These are phyloP conservation scores for Myotis davidii DNA, from an alignment of 2,113 vertebrate species.

Conservation along the genomic window DNA sequence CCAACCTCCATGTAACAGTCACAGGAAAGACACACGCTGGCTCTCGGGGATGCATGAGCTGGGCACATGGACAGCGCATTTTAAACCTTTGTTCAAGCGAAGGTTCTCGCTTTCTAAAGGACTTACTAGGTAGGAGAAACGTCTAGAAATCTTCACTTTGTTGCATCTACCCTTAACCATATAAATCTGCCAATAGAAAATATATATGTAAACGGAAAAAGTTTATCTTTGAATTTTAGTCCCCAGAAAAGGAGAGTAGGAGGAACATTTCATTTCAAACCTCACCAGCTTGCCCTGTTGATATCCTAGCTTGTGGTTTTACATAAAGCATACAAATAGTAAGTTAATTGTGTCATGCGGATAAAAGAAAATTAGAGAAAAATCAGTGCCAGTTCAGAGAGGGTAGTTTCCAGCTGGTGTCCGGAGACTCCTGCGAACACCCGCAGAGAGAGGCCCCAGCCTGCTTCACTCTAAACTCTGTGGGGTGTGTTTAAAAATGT, in stretches of 20 bases:
- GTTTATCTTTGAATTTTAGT: not conserved
- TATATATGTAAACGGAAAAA: not conserved
- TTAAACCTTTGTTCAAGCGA: not conserved
- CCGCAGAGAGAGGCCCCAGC: accelerated
- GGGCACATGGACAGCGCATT: not conserved
- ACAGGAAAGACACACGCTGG: not conserved
- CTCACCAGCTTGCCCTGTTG: not conserved
- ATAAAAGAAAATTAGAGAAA: not conserved
- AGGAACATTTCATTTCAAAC: not conserved
- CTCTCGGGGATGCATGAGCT: not conserved
- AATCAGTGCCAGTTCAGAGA: not conserved
- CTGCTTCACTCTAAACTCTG: not conserved
- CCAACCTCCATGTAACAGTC: not conserved
- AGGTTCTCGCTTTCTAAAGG: not conserved
- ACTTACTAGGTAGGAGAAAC: not conserved
- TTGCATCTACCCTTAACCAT: not conserved
- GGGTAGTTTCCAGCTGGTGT: not conserved
- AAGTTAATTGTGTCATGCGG: not conserved
- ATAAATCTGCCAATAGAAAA: not conserved
- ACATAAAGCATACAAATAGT: not conserved
- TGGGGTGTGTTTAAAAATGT: too few relatives aligned
- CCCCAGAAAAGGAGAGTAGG: not conserved
- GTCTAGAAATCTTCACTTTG: not conserved
- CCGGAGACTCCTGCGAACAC: not conserved
- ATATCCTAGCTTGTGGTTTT: not conserved